phyloP scores from a whole-genome alignment of 2,797 vertebrate genomes.

The Sebastiscus tertius region DNA sequence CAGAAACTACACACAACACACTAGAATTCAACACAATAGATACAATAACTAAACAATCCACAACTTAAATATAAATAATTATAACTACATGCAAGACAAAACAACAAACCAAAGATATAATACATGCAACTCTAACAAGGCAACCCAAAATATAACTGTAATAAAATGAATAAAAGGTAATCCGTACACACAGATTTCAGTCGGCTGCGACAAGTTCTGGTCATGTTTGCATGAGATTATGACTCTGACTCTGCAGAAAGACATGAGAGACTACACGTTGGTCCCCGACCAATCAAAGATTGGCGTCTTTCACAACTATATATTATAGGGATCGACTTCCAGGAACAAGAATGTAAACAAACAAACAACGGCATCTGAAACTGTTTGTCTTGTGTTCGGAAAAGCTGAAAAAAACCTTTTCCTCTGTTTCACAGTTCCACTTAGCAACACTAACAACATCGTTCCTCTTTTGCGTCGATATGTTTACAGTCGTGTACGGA shows the following conservation, averaged over 20 bases:
- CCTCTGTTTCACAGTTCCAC: neutral
- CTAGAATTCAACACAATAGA: no score
- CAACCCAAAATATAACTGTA: neutral
- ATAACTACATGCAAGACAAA: neutral
- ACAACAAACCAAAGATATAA: neutral
- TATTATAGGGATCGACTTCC: neutral
- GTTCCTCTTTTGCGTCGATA: neutral
- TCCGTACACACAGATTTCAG: neutral
- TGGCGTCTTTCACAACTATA: neutral
- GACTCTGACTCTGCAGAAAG: neutral
- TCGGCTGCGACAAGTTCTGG: no score
- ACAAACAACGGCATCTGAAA: neutral
- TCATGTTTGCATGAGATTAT: no score
- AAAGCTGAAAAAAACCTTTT: neutral
- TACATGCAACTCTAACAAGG: neutral
- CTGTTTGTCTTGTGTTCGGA: neutral
- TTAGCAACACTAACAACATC: neutral
- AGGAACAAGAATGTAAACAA: neutral
- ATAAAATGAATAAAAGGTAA: neutral
- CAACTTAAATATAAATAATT: neutral
- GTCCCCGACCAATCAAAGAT: neutral
- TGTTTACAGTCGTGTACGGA: neutral
- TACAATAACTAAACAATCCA: no score
- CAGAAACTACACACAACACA: no score
- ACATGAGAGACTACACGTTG: neutral